phyloP scores from a whole-genome alignment of 1,140 invertebrate species.

The Heliconius melpomene region DNA sequence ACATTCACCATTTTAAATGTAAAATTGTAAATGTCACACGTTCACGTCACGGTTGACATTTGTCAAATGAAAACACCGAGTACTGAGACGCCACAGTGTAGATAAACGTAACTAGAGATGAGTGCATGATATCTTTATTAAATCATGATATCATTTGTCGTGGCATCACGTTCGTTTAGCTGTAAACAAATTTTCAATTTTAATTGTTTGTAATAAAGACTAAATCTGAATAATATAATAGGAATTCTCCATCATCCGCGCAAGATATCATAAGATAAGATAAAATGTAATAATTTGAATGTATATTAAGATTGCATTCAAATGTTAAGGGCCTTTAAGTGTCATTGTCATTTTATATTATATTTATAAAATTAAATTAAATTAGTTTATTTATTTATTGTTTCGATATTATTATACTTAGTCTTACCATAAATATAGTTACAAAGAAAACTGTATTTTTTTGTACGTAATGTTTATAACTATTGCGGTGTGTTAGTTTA shows the following conservation, averaged over 20 bases:
- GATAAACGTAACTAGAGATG: background rate
- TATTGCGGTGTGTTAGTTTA: too few species aligned
- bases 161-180: background rate
- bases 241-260: background rate
- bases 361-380: background rate
- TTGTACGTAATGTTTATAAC: too few species aligned
- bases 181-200: background rate
- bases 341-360: background rate
- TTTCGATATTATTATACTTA: too few species aligned
- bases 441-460: too few species aligned
- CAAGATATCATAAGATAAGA: background rate
- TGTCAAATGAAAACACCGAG: background rate
- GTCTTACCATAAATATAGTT: too few species aligned
- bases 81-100: background rate
- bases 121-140: background rate
- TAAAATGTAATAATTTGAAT: background rate
- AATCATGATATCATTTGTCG: background rate
- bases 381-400: too few species aligned
- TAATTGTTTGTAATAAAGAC: background rate
- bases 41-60: background rate
- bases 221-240: background rate
- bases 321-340: conserved; percentile 12
- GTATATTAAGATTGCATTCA: background rate
- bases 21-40: background rate
- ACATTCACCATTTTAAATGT: background rate